Evolutionary conservation across 2,113 vertebrate genomes (phyloP).

Genomic region (Vimba vimba): DNA sequence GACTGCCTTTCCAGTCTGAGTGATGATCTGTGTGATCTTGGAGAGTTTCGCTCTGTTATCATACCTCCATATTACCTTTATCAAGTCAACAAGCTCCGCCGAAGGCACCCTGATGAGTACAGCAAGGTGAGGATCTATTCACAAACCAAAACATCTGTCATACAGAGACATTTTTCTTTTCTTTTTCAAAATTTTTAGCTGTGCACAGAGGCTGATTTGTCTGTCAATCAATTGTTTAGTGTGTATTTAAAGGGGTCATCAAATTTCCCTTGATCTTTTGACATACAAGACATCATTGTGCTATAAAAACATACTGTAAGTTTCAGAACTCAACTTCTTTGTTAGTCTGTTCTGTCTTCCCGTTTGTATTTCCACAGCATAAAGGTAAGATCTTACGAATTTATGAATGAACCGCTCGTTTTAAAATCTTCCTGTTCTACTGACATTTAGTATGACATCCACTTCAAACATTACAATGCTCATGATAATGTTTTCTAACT

Average conservation of each 20-base stretch:
- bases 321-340: too few species aligned
- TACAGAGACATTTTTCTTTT: neutral
- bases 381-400: neutral
- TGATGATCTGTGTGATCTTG: conserved; percentile 83
- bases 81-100: conserved; percentile 84
- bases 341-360: too few species aligned
- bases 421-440: neutral
- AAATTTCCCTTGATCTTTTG: too few species aligned
- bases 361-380: too few species aligned
- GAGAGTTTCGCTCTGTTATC: conserved; percentile 91
- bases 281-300: too few species aligned
- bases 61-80: conserved; percentile 91
- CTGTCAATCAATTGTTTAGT: too few species aligned
- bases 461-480: neutral
- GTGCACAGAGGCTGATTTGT: neutral
- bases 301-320: too few species aligned
- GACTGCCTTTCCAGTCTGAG: conserved; percentile 82
- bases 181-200: neutral
- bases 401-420: neutral
- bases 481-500: neutral
- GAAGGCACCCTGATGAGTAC: conserved; percentile 80
- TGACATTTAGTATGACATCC: neutral
- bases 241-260: too few species aligned
- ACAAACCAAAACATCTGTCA: neutral
- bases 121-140: conserved; percentile 76